Conservation (phyloP, 2,888 invertebrate species). For the Megamerina dolium region DNA sequence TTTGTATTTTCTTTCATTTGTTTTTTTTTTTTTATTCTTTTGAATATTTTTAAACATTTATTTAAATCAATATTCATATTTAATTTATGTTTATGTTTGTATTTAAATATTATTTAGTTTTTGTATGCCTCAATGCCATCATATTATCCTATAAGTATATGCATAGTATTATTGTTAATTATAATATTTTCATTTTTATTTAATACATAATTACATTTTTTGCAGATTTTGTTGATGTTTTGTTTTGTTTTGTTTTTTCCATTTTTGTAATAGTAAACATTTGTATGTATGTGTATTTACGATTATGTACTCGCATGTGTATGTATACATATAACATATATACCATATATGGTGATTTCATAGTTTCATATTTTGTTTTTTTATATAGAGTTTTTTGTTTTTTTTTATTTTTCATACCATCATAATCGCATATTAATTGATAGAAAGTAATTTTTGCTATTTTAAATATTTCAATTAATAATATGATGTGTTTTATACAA, state of each 20-base stretch:
- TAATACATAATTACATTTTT: constrained; percentile 18
- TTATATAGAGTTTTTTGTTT: constrained; percentile 5
- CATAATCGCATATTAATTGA: too few species aligned
- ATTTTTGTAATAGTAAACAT: constrained; percentile 11
- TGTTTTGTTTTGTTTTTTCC: constrained; percentile 21
- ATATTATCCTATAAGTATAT: constrained; percentile 5
- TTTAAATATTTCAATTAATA: constrained; percentile 1
- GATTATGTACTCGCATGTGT: constrained; percentile 7
- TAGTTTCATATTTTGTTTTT: constrained; percentile 1
- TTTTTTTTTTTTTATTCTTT: constrained; percentile 11
- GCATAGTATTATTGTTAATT: too few species aligned
- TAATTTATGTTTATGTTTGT: constrained; percentile 9
- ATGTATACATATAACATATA: constrained; percentile 7
- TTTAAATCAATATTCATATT: constrained; percentile 16
- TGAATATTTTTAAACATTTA: constrained; percentile 16
- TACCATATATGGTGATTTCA: constrained; percentile 1
- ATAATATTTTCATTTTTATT: constrained; percentile 10
- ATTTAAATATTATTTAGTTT: constrained; percentile 2
- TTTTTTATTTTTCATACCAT: constrained; percentile 12
- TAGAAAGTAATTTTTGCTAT: constrained; percentile 9
- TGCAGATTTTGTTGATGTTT: constrained; percentile 14
- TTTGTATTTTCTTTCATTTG: background rate
- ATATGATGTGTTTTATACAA: constrained; percentile 8
- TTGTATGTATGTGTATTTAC: constrained; percentile 10
- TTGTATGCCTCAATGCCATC: constrained; percentile 10